A percentile compares a stretch with the other conserved stretches of the same genome.
Evolutionary conservation across 2,113 vertebrate genomes (phyloP).

Genomic region (Ibidorhyncha struthersii): DNA sequence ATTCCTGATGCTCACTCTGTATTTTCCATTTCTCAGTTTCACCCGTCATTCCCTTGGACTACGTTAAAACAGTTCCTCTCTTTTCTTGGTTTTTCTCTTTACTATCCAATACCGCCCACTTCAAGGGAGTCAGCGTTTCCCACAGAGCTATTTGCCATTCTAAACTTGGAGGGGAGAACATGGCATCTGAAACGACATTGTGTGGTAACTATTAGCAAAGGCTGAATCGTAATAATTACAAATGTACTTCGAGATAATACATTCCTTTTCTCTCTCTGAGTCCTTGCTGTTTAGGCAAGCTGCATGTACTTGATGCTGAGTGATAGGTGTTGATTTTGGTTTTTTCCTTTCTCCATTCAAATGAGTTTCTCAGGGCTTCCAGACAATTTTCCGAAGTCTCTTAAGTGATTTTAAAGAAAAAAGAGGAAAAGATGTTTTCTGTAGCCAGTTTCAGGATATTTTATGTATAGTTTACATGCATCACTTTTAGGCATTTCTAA

Average conservation of each 20-base stretch:
- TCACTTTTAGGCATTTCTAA: neutral
- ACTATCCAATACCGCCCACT: neutral
- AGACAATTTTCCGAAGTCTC: neutral
- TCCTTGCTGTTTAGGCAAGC: neutral
- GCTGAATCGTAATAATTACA: neutral
- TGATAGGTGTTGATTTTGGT: neutral
- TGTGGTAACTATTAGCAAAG: neutral
- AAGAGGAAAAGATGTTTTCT: neutral
- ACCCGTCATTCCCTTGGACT: neutral
- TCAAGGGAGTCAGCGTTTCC: neutral
- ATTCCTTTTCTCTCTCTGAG: neutral
- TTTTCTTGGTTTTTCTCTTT: neutral
- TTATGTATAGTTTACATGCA: neutral
- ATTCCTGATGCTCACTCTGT: neutral
- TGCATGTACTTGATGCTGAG: neutral
- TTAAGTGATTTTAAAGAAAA: neutral
- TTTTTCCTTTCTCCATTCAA: neutral
- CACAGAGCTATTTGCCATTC: neutral
- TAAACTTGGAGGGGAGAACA: neutral
- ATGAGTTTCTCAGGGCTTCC: neutral
- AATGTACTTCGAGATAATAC: neutral
- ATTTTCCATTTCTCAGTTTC: conserved; percentile 42
- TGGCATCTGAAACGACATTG: neutral
- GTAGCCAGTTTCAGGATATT: neutral
- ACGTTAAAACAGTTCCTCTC: neutral